phyloP scores from a whole-genome alignment of 2,797 vertebrate genomes.

The Enteromius treurensis region DNA sequence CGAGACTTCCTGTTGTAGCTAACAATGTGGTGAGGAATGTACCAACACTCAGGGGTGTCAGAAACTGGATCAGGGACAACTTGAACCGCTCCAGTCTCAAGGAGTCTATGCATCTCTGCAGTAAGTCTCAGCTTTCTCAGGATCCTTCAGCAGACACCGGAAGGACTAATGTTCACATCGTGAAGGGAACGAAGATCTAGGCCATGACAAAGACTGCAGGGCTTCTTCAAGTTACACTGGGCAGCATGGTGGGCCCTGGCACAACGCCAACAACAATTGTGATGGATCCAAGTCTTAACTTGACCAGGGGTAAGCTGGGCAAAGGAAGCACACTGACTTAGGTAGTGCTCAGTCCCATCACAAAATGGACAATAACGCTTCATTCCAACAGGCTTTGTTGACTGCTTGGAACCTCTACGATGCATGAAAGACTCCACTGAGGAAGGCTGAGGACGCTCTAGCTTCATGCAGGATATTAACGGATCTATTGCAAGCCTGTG shows the following conservation, averaged over 20 bases:
- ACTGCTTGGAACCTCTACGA: background rate
- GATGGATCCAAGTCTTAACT: too few relatives aligned
- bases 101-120: background rate
- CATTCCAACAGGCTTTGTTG: background rate
- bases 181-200: too few relatives aligned
- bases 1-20: background rate
- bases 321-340: background rate
- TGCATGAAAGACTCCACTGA: too few relatives aligned
- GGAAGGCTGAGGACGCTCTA: background rate
- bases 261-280: too few relatives aligned
- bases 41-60: background rate
- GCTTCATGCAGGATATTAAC: background rate
- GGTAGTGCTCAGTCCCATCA: background rate
- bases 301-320: too few relatives aligned
- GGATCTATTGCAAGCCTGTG: background rate
- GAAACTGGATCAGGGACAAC: background rate
- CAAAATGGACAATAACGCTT: conserved; percentile 5
- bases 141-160: too few relatives aligned
- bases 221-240: too few relatives aligned
- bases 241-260: too few relatives aligned
- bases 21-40: conserved; percentile 18
- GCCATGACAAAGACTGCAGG: too few relatives aligned
- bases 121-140: background rate
- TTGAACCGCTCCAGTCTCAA: background rate
- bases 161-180: too few relatives aligned